phyloP scores from a whole-genome alignment of 2,888 invertebrate species.

The Coenonympha arcania region DNA sequence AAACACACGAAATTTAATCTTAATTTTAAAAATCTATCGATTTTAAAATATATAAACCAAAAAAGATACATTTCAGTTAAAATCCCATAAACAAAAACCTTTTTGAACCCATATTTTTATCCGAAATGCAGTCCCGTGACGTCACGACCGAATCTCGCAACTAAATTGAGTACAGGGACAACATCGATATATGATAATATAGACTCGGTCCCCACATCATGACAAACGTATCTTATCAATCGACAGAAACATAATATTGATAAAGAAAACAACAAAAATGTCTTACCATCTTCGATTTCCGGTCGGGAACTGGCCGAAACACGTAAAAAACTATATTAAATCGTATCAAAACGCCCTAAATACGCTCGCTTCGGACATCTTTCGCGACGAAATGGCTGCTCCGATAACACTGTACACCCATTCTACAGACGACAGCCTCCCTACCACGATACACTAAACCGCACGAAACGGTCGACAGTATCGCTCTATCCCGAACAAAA shows the following conservation, averaged over 20 bases:
- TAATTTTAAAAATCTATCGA: too few species aligned
- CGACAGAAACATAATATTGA: constrained; percentile 11
- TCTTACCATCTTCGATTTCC: constrained; percentile 49
- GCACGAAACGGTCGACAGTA: constrained; percentile 34
- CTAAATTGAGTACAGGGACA: constrained; percentile 41
- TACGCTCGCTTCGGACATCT: constrained; percentile 60
- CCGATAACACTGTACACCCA: constrained; percentile 61
- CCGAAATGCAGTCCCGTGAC: constrained; percentile 30
- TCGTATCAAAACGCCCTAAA: constrained; percentile 59
- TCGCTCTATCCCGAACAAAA: constrained; percentile 32
- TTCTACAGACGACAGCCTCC: constrained; percentile 41
- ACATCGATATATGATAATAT: constrained; percentile 12
- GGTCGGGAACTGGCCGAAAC: constrained; percentile 45
- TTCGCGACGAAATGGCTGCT: constrained; percentile 64
- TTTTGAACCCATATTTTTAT: constrained; percentile 3
- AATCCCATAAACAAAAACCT: constrained; percentile 9
- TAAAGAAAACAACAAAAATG: constrained; percentile 21
- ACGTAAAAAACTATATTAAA: constrained; percentile 54
- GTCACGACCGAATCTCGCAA: constrained; percentile 30
- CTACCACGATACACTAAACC: constrained; percentile 45
- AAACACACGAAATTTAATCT: background rate
- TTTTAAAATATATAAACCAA: background rate
- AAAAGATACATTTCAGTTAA: background rate
- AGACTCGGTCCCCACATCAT: constrained; percentile 7
- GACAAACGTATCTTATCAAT: constrained; percentile 10